Evolutionary conservation across 2,113 vertebrate genomes (phyloP).

Genomic region (Pelmatolapia mariae): DNA sequence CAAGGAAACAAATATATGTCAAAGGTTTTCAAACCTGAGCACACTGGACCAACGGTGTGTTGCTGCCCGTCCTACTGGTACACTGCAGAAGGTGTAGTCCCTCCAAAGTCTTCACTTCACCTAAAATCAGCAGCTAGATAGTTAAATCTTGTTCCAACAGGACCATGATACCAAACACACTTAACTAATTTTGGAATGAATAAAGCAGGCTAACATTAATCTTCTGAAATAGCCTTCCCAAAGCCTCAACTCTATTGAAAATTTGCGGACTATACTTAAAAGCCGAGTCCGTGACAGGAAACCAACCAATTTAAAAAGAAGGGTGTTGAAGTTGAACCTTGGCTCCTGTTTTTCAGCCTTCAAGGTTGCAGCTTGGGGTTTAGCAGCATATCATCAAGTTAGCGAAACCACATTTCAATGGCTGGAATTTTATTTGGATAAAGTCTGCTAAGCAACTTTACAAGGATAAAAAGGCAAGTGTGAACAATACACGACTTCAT

Average conservation of each 20-base stretch:
- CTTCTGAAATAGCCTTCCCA: background rate
- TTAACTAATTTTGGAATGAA: background rate
- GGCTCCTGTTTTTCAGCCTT: background rate
- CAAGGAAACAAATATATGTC: background rate
- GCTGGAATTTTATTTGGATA: slow-evolving; percentile 57
- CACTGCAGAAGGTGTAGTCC: background rate
- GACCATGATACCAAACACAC: background rate
- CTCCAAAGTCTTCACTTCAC: background rate
- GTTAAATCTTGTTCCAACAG: background rate
- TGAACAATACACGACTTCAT: slow-evolving; percentile 47
- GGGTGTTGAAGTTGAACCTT: background rate
- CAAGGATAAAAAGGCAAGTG: slow-evolving; percentile 58
- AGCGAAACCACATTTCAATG: background rate
- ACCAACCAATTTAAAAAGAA: background rate
- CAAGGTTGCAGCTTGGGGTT: background rate
- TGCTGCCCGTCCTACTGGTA: background rate
- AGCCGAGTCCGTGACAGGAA: background rate
- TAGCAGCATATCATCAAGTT: background rate
- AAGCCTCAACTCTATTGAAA: background rate
- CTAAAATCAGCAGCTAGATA: background rate
- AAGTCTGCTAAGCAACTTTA: slow-evolving; percentile 54
- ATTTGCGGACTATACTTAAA: background rate
- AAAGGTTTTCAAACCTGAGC: background rate
- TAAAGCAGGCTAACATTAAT: background rate
- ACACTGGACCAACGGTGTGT: background rate